A percentile compares a stretch with the other conserved stretches of the same genome.
phyloP scores from a whole-genome alignment of 2,888 invertebrate genomes.

The Himalopsyche kuldschensis region DNA sequence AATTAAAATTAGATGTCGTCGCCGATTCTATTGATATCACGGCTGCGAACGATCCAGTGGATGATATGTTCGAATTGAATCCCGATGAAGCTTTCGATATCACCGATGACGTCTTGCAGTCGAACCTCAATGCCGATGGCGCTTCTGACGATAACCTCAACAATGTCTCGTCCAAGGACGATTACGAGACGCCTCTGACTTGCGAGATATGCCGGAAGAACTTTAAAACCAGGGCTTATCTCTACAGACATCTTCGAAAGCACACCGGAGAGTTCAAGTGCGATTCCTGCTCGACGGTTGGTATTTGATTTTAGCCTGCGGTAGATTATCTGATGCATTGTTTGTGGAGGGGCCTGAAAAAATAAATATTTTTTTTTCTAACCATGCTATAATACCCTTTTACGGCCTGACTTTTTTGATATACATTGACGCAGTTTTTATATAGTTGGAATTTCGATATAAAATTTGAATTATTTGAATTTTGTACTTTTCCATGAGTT shows the following conservation, averaged over 20 bases:
- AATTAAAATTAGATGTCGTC: background rate
- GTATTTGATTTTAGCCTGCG: background rate
- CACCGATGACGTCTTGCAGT: too few species aligned
- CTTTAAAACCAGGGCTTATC: slow-evolving; percentile 39
- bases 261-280: slow-evolving; percentile 40
- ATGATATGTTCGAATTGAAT: background rate
- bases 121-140: background rate
- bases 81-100: background rate
- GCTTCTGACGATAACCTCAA: background rate
- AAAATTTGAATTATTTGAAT: too few species aligned
- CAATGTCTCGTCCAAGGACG: background rate
- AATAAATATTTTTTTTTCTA: too few species aligned
- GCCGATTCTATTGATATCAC: background rate
- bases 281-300: slow-evolving; percentile 21
- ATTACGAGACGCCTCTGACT: background rate
- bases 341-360: too few species aligned
- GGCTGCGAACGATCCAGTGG: background rate
- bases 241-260: slow-evolving; percentile 41
- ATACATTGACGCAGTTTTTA: too few species aligned
- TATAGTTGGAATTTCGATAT: too few species aligned
- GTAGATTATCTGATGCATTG: too few species aligned
- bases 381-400: too few species aligned
- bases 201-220: slow-evolving; percentile 41
- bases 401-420: too few species aligned
- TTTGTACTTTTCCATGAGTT: too few species aligned